These are phyloP conservation scores for Spheniscus humboldti DNA, from an alignment of 2,797 vertebrate genomes.

Conservation along the genomic window DNA sequence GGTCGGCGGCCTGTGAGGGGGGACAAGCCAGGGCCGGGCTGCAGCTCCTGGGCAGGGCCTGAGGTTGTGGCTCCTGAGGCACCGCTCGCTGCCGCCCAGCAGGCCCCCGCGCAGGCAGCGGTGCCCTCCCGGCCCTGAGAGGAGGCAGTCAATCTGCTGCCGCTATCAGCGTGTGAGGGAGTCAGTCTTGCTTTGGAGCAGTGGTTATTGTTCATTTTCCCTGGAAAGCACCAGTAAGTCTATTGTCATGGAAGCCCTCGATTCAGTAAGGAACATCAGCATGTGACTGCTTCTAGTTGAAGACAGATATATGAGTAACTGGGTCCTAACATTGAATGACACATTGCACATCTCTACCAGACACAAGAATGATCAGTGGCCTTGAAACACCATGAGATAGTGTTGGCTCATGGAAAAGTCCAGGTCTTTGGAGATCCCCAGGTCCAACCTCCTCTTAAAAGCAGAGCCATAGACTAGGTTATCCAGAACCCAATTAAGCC, in stretches of 20 bases:
- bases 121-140: not conserved
- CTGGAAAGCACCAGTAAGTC: not conserved
- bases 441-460: not conserved
- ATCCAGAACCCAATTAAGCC: not conserved
- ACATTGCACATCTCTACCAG: no score
- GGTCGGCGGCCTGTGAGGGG: fast-evolving
- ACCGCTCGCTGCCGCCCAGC: not conserved
- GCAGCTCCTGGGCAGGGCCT: not conserved
- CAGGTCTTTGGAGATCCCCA: fast-evolving
- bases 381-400: fast-evolving
- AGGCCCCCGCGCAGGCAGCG: fast-evolving
- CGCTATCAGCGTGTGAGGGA: fast-evolving
- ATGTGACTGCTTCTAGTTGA: fast-evolving
- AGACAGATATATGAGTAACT: no score
- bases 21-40: fast-evolving
- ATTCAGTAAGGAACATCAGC: not conserved
- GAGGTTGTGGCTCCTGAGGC: not conserved
- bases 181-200: not conserved
- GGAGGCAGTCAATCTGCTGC: not conserved
- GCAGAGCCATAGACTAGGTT: no score
- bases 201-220: not conserved
- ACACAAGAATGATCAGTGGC: not conserved
- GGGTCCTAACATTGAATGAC: fast-evolving
- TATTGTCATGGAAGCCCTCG: not conserved
- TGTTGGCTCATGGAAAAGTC: not conserved